phyloP scores from a whole-genome alignment of 2,113 vertebrate genomes.

The Elachura formosa region DNA sequence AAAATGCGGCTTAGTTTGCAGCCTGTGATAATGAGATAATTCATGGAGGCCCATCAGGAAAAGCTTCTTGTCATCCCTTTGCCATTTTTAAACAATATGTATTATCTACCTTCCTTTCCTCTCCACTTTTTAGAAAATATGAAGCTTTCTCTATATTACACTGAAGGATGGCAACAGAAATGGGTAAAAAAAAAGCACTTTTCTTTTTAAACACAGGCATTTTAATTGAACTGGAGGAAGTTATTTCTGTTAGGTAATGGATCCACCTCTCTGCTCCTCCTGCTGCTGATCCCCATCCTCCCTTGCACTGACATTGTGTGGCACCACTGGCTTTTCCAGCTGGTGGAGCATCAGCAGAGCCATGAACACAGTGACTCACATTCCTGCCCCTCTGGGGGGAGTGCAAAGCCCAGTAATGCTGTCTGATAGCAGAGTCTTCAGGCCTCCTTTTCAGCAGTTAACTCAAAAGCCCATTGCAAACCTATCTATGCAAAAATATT shows the following conservation, averaged over 20 bases:
- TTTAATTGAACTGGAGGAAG: fast-evolving
- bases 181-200: fast-evolving
- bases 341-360: neutral
- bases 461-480: neutral
- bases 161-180: neutral
- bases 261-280: neutral
- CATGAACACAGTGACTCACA: fast-evolving
- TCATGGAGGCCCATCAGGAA: neutral
- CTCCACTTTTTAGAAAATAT: neutral
- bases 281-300: neutral
- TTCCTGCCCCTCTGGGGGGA: neutral
- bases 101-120: neutral
- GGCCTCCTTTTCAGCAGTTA: neutral
- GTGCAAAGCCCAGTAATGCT: neutral
- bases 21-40: neutral
- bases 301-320: neutral
- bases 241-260: neutral
- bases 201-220: neutral
- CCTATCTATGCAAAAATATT: neutral
- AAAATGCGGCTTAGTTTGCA: neutral
- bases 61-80: neutral
- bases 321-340: neutral
- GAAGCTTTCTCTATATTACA: neutral
- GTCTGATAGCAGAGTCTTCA: neutral
- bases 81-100: neutral